Percentiles rank a stretch among this genome's conserved stretches.
These are phyloP conservation scores for Thomomys bottae DNA, from an alignment of 2,113 vertebrate species.

Conservation along the genomic window DNA sequence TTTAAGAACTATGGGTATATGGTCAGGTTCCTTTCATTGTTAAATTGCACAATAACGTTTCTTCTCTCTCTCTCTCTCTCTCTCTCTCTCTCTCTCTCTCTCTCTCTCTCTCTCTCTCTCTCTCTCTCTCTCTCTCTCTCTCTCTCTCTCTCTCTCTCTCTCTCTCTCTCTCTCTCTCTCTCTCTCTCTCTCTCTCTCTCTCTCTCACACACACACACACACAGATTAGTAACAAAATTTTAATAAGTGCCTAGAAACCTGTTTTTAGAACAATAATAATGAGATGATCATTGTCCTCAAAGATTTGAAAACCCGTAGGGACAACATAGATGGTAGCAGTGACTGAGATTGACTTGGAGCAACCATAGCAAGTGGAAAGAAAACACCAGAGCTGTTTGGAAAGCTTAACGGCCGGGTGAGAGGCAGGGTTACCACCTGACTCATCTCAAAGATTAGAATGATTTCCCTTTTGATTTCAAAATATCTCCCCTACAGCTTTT, in stretches of 20 bases:
- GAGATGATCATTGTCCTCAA: background rate
- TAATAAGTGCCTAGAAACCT: background rate
- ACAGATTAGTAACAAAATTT: background rate
- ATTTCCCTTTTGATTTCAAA: conserved; percentile 62
- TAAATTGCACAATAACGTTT: background rate
- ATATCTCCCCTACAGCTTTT: conserved; percentile 64
- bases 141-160: no score
- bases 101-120: no score
- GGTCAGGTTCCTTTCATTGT: conserved; percentile 19
- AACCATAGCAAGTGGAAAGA: background rate
- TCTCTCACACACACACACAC: background rate
- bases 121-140: no score
- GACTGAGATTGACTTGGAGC: background rate
- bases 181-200: background rate
- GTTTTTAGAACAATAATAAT: background rate
- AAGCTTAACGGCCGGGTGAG: background rate
- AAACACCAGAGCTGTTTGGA: background rate
- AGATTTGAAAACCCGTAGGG: background rate
- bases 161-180: background rate
- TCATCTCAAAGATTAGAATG: background rate
- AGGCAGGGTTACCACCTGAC: background rate
- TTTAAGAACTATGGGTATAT: background rate
- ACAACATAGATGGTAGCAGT: background rate
- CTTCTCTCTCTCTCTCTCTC: background rate
- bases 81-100: no score